These are phyloP conservation scores for Choristoneura fumiferana DNA, from an alignment of 1,140 invertebrate genomes.

Conservation along the genomic window DNA sequence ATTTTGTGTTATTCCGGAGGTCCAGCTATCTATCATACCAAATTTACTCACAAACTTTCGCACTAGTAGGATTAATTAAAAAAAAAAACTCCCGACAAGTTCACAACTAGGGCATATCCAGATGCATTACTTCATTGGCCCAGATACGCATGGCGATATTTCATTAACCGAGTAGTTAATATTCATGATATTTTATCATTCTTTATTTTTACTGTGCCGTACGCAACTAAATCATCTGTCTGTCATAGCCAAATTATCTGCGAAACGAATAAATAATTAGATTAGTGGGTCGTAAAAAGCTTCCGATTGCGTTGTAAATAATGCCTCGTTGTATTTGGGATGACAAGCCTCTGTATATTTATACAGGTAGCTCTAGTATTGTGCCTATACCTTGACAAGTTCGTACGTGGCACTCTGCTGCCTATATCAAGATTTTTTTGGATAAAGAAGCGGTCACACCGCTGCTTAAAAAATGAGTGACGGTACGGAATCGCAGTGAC, in stretches of 20 bases:
- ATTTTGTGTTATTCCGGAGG: too few species aligned
- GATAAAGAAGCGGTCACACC: too few species aligned
- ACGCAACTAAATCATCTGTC: constrained; percentile 5
- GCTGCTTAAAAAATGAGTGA: too few species aligned
- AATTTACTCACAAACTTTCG: too few species aligned
- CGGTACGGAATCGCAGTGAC: too few species aligned
- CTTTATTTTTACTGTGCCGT: constrained; percentile 11
- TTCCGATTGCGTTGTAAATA: constrained; percentile 1
- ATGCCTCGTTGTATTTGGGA: not conserved
- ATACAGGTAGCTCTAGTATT: too few species aligned
- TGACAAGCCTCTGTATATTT: not conserved
- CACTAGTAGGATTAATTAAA: too few species aligned
- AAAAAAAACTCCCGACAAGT: too few species aligned
- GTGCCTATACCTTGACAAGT: too few species aligned
- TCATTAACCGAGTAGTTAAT: constrained; percentile 19
- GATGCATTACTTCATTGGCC: not conserved
- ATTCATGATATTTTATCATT: constrained; percentile 19
- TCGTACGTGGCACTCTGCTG: too few species aligned
- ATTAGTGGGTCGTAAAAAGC: not conserved
- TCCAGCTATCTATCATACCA: too few species aligned
- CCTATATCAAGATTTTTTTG: too few species aligned
- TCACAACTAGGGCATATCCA: not conserved
- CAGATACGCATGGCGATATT: constrained; percentile 19
- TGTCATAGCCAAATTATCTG: constrained; percentile 14
- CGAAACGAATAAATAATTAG: constrained; percentile 9